phyloP scores from a whole-genome alignment of 2,113 vertebrate species.

The Melanostigma gelatinosum region DNA sequence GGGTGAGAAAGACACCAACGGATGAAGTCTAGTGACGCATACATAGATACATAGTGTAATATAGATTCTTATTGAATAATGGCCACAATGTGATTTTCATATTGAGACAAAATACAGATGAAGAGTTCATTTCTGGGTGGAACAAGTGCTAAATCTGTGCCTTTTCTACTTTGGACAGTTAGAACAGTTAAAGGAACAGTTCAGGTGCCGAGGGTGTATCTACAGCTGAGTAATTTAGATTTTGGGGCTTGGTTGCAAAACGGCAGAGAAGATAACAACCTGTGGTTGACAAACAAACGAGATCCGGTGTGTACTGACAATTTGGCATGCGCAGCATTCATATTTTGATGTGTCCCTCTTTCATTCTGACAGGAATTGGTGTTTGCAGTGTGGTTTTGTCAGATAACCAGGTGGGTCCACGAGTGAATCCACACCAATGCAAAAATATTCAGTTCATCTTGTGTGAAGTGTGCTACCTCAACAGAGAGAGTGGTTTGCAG shows the following conservation, averaged over 20 bases:
- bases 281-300: constrained; percentile 75
- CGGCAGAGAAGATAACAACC: constrained; percentile 49
- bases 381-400: constrained; percentile 62
- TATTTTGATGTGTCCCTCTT: constrained; percentile 75
- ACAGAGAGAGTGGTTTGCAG: constrained; percentile 74
- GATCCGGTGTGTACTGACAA: constrained; percentile 66
- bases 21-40: neutral
- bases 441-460: constrained; percentile 57
- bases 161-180: constrained; percentile 64
- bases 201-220: constrained; percentile 74
- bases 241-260: constrained; percentile 72
- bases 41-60: neutral
- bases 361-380: constrained; percentile 72
- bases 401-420: constrained; percentile 66
- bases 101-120: constrained; percentile 5
- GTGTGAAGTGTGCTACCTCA: constrained; percentile 74
- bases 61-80: neutral
- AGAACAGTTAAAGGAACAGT: constrained; percentile 76
- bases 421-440: constrained; percentile 48
- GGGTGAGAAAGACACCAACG: constrained; percentile 35
- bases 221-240: constrained; percentile 81
- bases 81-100: constrained; percentile 1
- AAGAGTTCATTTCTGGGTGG: constrained; percentile 31
- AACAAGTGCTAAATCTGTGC: constrained; percentile 25
- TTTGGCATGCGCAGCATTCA: constrained; percentile 59